phyloP scores from a whole-genome alignment of 2,888 invertebrate species.

The Oligia strigilis region DNA sequence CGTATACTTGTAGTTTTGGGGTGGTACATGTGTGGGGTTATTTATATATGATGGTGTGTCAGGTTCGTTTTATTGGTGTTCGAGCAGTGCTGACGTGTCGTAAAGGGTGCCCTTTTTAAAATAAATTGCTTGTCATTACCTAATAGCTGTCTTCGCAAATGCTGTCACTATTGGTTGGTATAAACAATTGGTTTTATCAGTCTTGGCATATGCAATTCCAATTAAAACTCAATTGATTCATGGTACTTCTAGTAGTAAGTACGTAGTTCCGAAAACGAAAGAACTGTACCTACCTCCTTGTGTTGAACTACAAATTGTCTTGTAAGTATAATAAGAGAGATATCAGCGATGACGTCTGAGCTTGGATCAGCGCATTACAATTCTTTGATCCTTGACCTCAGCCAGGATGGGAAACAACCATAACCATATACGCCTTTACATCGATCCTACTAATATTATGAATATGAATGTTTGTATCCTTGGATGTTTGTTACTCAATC shows the following conservation, averaged over 20 bases:
- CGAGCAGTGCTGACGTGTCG: constrained; percentile 21
- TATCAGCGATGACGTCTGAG: not conserved
- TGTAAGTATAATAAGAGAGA: not conserved
- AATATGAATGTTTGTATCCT: too few species aligned
- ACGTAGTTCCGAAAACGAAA: not conserved
- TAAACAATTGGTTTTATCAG: not conserved
- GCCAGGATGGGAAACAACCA: not conserved
- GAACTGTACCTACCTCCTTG: not conserved
- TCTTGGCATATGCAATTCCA: too few species aligned
- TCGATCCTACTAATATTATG: too few species aligned
- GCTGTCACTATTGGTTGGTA: not conserved
- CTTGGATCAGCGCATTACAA: not conserved
- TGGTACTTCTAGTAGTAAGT: too few species aligned
- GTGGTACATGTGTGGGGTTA: not conserved
- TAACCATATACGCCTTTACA: not conserved
- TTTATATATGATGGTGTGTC: constrained; percentile 24
- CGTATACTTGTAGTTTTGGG: constrained; percentile 12
- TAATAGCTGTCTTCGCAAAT: not conserved
- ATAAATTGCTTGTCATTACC: not conserved
- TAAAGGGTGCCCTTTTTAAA: constrained; percentile 18
- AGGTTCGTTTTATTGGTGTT: constrained; percentile 25
- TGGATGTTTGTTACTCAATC: too few species aligned
- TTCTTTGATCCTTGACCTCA: not conserved
- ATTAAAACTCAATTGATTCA: too few species aligned
- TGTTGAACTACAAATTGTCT: not conserved